Evolutionary conservation across 2,113 vertebrate species (phyloP).

Genomic region (Sigmodon hispidus): DNA sequence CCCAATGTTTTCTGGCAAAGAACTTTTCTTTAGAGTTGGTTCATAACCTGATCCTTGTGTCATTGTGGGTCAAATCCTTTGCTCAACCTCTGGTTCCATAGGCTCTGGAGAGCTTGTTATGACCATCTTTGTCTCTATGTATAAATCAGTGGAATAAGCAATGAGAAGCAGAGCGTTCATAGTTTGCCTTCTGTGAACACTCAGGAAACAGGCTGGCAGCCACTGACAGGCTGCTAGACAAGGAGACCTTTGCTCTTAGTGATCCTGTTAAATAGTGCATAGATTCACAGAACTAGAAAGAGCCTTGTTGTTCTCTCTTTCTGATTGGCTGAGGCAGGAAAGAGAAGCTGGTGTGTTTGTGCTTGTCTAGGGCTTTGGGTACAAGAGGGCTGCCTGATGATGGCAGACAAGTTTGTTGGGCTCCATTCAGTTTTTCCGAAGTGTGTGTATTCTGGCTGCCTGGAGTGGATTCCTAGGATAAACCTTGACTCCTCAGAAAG

Average conservation of each 20-base stretch:
- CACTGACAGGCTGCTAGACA: background rate
- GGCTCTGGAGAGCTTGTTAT: background rate
- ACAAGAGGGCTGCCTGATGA: background rate
- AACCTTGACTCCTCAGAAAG: background rate
- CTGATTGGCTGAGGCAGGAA: background rate
- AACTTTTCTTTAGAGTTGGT: slow-evolving; percentile 73
- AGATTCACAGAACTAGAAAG: background rate
- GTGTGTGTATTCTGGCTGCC: background rate
- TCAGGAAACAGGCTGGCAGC: background rate
- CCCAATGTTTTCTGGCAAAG: slow-evolving; percentile 73
- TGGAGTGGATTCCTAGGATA: background rate
- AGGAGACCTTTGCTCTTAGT: background rate
- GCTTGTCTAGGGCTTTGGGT: background rate
- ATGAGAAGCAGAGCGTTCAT: background rate
- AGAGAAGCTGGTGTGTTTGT: background rate
- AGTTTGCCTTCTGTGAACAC: background rate
- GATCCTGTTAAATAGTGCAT: background rate
- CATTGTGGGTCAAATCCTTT: slow-evolving; percentile 3
- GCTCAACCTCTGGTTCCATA: background rate
- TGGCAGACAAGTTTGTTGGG: background rate
- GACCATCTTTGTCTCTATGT: background rate
- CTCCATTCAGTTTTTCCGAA: background rate
- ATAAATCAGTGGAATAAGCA: background rate
- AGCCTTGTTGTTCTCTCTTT: background rate
- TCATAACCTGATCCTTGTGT: background rate